Evolutionary conservation across 2,888 invertebrate species (phyloP).

Genomic region (Dromius quadrimaculatus): DNA sequence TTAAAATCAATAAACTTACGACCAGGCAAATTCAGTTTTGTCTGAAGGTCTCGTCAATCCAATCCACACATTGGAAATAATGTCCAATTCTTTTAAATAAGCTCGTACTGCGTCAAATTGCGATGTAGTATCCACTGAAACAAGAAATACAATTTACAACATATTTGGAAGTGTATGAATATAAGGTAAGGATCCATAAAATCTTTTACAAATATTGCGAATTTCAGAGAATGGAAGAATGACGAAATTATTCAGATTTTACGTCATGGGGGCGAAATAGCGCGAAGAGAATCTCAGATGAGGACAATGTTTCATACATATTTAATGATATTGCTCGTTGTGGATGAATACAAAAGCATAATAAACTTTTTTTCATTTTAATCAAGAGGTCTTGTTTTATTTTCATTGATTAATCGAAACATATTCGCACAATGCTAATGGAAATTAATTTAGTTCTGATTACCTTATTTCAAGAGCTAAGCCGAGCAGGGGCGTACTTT

Average conservation of each 20-base stretch:
- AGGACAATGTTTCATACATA: constrained; percentile 49
- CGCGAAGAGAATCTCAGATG: constrained; percentile 27
- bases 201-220: constrained; percentile 1
- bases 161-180: too few relatives aligned
- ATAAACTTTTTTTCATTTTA: too few relatives aligned
- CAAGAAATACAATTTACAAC: not conserved
- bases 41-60: constrained; percentile 80
- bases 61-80: constrained; percentile 83
- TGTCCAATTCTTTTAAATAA: constrained; percentile 82
- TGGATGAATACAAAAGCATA: constrained; percentile 40
- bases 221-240: constrained; percentile 11
- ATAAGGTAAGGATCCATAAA: too few relatives aligned
- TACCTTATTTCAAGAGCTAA: constrained; percentile 22
- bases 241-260: constrained; percentile 35
- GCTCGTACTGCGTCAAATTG: constrained; percentile 84
- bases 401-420: too few relatives aligned
- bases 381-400: too few relatives aligned
- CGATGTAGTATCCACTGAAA: constrained; percentile 79
- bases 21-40: constrained; percentile 81
- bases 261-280: constrained; percentile 26
- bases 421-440: constrained; percentile 25
- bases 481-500: not conserved
- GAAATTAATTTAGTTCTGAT: constrained; percentile 35
- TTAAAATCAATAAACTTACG: constrained; percentile 70
- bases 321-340: constrained; percentile 47